phyloP scores from a whole-genome alignment of 2,797 vertebrate species.

The Thamnophis elegans region DNA sequence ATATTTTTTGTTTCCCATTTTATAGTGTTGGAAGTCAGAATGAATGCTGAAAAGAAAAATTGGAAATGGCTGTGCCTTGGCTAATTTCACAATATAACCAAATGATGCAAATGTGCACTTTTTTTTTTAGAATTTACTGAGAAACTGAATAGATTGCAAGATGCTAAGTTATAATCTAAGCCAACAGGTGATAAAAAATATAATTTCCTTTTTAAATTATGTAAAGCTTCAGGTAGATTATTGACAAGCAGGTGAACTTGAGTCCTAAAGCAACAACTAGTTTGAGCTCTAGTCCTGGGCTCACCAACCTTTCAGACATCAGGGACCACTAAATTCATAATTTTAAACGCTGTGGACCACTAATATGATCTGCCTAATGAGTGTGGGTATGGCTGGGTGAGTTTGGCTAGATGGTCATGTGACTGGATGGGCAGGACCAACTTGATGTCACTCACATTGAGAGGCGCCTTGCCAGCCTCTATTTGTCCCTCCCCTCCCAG shows the following conservation, averaged over 20 bases:
- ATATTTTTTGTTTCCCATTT: not conserved
- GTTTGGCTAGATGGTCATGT: too few relatives aligned
- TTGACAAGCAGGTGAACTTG: not conserved
- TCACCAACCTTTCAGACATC: too few relatives aligned
- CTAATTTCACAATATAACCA: not conserved
- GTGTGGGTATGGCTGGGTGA: too few relatives aligned
- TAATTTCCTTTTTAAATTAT: not conserved
- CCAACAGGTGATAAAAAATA: not conserved
- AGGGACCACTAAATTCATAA: too few relatives aligned
- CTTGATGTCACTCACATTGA: too few relatives aligned
- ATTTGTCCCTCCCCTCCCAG: too few relatives aligned
- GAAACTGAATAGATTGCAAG: constrained; percentile 14
- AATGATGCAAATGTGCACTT: not conserved
- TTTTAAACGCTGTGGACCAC: too few relatives aligned
- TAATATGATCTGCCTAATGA: too few relatives aligned
- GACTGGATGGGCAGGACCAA: too few relatives aligned
- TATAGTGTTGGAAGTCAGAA: constrained; percentile 20
- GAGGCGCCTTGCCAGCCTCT: too few relatives aligned
- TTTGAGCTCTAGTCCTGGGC: not conserved
- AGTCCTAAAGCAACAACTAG: not conserved
- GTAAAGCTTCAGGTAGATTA: not conserved
- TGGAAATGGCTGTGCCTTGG: not conserved
- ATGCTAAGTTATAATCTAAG: constrained; percentile 15
- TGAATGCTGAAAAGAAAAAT: constrained; percentile 8
- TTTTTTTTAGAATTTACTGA: constrained; percentile 22